Evolutionary conservation across 1,140 invertebrate species (phyloP), one percentile per base, ranked within the genome.

Genomic region (Rhyzopertha dominica): DNA sequence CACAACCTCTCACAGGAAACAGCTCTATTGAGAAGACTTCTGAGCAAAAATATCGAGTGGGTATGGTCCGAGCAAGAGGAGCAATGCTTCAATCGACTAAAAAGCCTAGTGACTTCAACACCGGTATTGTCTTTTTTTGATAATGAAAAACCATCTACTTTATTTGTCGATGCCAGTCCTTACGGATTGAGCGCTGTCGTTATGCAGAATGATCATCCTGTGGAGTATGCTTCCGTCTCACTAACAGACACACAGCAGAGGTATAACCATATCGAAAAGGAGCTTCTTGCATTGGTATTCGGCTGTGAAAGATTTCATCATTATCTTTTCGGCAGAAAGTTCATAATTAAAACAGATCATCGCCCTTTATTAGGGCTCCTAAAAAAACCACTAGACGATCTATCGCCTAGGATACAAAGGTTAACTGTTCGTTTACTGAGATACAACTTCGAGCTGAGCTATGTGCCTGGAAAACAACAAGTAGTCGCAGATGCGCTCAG

Each of bases 201-300:
- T 13, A 16, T 69, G 13, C 65, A 70, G 54, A 31, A 61, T 38
- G 51, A 51, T 39, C 37, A 44, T 47, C 65, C 63, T 10, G 49
- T 62, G 7, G 44, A 46, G 28, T 71, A 54, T 49, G 61, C 60
- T 2, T 64, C 62, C 1, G 56, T 56, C 51, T 44, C 57, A 10
- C 51, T 74, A 9, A 66, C 51, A 8, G 36, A 54, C 32, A 42
- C 51, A 13, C 40, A 69, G 41, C 38, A 55, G 38, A 49, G 47
- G 2, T 71, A 65, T 39, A 55, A 64, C 2, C 66, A 68, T 43
- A 69, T 71, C 23, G 70, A 73, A 44, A 72, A 72, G 49, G 61
- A 68, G 44, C 26, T 57, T 12, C 31, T 61, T 5, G 55, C 54
- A 14, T 52, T 66, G 9, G 14, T 47, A 12, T 61, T 48, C 50